Evolutionary conservation across 1,140 invertebrate genomes (phyloP).

Genomic region (Heliothis virescens): DNA sequence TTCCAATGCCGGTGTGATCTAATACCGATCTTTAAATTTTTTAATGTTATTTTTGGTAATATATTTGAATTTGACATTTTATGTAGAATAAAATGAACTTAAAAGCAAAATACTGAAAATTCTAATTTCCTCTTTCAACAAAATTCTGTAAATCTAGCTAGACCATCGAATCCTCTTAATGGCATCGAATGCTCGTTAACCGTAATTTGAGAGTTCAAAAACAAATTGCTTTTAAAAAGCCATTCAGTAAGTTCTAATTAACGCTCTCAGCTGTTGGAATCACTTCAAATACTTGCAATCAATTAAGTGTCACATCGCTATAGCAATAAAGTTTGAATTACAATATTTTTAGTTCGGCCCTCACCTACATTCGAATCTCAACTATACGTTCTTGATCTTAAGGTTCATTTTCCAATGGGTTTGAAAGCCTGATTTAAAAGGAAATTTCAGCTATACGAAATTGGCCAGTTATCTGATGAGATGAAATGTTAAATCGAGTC

Average conservation of each 20-base stretch:
- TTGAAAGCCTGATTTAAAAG: not conserved
- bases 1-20: too few relatives aligned
- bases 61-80: not conserved
- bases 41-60: too few relatives aligned
- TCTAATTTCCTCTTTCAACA: not conserved
- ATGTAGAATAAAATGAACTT: not conserved
- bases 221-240: slow-evolving; percentile 30
- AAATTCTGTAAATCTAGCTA: not conserved
- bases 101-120: too few relatives aligned
- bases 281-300: slow-evolving; percentile 5
- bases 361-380: not conserved
- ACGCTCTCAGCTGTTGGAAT: not conserved
- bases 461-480: slow-evolving; percentile 17
- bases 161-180: not conserved
- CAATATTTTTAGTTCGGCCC: not conserved
- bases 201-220: slow-evolving; percentile 7
- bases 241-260: slow-evolving; percentile 27
- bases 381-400: not conserved
- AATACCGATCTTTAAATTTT: too few relatives aligned
- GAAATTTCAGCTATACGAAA: slow-evolving; percentile 18
- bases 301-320: not conserved
- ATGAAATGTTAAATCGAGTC: slow-evolving; percentile 8
- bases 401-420: not conserved
- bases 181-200: not conserved
- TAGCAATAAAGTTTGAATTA: slow-evolving; percentile 7